Evolutionary conservation across 2,113 vertebrate genomes (phyloP), one percentile per base, ranked within the genome.

Genomic region (Sarotherodon lohbergeri): DNA sequence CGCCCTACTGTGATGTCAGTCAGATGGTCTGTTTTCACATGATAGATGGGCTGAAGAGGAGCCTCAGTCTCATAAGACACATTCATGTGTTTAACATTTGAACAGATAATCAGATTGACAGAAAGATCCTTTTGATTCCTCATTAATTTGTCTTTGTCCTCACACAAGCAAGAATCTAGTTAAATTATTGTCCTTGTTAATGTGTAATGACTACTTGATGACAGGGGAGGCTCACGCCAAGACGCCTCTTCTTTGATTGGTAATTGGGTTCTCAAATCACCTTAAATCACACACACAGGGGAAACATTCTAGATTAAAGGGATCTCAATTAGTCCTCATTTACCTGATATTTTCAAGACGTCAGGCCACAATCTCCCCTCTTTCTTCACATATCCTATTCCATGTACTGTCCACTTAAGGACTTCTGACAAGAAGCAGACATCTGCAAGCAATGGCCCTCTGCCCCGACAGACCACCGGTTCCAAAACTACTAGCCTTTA

Each of bases 321-420:
- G 79, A 91, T 92, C 86, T 90, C 87, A 93, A 93, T 95, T 90
- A 93, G 81, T 55, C 73, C 82, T 84, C 85, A 84, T 92, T 34
- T 86, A 91, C 76, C 46, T 90, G 93, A 91, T 71, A 54, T 82
- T 84, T 89, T 91, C 90, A 90, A 90, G 92, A 85, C 82, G 3
- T 68, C 84, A 7, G 32, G 16, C 22, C 50, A 2, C 19, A 55
- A 3, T 41, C 82, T 24, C 27, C 3, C 4, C 14, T 17, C 55
- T 9, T 34, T 16, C 50, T 27, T 16, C 71, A 3, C 43, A 8
- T n/a, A 76, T 91, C 86, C 11, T 17, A 0, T 88, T 92, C 73
- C 91, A 79, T 1, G 13, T 39, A 43, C 71, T 14, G 81, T 89
- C 89, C 56, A 17, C 88, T 82, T 32, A 36, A n/a, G 80, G 85